Evolutionary conservation across 2,888 invertebrate species (phyloP), one percentile per base, ranked within the genome.

Genomic region (Aphrophora alni): DNA sequence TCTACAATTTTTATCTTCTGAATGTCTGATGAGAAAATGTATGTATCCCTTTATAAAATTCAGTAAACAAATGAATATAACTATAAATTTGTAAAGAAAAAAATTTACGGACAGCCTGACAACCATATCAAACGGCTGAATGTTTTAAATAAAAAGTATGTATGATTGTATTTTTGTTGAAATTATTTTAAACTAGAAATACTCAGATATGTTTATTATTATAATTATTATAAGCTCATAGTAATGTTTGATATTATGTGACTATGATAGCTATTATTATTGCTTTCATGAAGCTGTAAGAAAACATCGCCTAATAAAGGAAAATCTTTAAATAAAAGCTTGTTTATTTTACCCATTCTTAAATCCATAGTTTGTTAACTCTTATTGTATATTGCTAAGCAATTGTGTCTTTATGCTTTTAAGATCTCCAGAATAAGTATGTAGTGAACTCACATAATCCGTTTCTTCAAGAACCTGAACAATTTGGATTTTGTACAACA

Each of bases 201-300:
- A 82, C 82, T 82, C 82, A 77, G 76, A 81, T 80, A 81, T 77
- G 81, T 81, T 82, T 80, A 81, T 82, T 80, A 81, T 82, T 81
- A 82, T 82, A 72, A 77, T 51, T 71, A 71, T 26, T n/a, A 78
- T 72, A 80, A 81, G 80, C 74, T 81, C 81, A 82, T 81, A 81
- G 77, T 82, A 82, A 81, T 82, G 81, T 82, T 81, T 82, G 82
- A 82, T 82, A 82, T 82, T 82, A 77, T 82, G 82, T 82, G 81
- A 82, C 82, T 81, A 80, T 81, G 76, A 81, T 82, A 81, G 81
- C 82, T 82, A 81, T 81, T 82, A 79, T 82, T 81, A 80, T 80
- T 76, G 81, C 80, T 82, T 82, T 79, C 80, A 82, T 75, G 82
- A 81, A 82, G 82, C 82, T 80, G 82, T 82, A 82, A 81, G 74